These are phyloP conservation scores for Ploceus nigricollis DNA, from an alignment of 2,113 vertebrate genomes.

Conservation along the genomic window DNA sequence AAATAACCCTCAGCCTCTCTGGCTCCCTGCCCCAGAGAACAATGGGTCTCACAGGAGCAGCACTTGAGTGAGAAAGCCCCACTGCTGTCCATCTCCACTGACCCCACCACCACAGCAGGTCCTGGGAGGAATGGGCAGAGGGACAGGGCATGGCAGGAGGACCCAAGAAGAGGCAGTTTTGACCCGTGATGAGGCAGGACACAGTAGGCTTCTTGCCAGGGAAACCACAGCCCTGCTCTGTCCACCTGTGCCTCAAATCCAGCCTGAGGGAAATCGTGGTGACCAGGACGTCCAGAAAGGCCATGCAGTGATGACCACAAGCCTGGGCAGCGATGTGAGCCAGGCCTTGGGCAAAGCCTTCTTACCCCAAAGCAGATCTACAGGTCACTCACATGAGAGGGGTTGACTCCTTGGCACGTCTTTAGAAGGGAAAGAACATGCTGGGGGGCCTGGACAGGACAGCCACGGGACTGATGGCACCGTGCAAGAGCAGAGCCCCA, in stretches of 20 bases:
- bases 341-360: neutral
- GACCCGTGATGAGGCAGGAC: neutral
- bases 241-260: neutral
- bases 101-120: neutral
- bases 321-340: neutral
- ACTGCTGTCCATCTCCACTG: neutral
- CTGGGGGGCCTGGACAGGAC: neutral
- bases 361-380: neutral
- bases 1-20: neutral
- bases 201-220: neutral
- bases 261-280: neutral
- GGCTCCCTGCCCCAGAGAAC: neutral
- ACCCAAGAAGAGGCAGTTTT: neutral
- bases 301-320: neutral
- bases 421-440: neutral
- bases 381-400: neutral
- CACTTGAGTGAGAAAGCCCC: neutral
- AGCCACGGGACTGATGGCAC: neutral
- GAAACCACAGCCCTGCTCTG: neutral
- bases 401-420: neutral
- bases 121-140: neutral
- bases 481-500: fast-evolving
- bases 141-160: fast-evolving
- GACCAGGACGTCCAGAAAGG: neutral
- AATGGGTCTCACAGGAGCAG: neutral